Base-by-base conservation (phyloP, 2,113 vertebrate genomes). In the Psittacus erithacus region DNA sequence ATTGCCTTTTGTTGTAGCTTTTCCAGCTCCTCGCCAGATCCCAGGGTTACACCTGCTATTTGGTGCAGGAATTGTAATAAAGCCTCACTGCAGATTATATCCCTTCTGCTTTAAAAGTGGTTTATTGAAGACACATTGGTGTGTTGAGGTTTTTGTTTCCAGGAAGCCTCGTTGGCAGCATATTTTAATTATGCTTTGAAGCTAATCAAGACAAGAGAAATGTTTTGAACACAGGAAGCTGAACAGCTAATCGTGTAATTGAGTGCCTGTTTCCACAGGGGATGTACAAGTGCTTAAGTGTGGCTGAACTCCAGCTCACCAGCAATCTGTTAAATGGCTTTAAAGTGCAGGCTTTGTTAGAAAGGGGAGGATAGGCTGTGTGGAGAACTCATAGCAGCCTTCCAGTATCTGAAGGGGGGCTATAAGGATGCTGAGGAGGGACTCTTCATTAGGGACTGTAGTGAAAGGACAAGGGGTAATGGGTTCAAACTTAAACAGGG, bases 151-250 rank as follows among this genome's bases (percentile, higher is more conserved):
- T 59, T n/a, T 10, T 59, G 33, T 59, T 59, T 59, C 57, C 57
- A 68, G 84, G 78, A 95, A 93, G 52, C 81, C 87, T 83, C 50
- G 19, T 46, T 93, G 92, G 86, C 80, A 95, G 69, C 9, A 2
- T 47, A 5, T 44, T 92, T 88, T 82, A 88, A 87, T 94, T 85
- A 50, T 68, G 29, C 57, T 87, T 47, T 62, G 75, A 38, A 68
- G 60, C 33, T 92, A 70, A 91, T 96, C 69, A 69, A 91, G 79
- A 82, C 47, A 95, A 79, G 70, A 87, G 80, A 76, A 88, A 17
- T 3, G 3, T 55, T 90, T 52, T 64, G 55, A 95, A 29, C 47
- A 53, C 76, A 89, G 95, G 88, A 93, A 96, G 77, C 43, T n/a
- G 0, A 79, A n/a, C 29, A 41, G 65, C 88, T 89, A 28, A 74